A percentile compares a stretch with the other conserved stretches of the same genome.
These are phyloP conservation scores for Apamea monoglypha DNA, from an alignment of 2,888 invertebrate genomes.

Conservation along the genomic window DNA sequence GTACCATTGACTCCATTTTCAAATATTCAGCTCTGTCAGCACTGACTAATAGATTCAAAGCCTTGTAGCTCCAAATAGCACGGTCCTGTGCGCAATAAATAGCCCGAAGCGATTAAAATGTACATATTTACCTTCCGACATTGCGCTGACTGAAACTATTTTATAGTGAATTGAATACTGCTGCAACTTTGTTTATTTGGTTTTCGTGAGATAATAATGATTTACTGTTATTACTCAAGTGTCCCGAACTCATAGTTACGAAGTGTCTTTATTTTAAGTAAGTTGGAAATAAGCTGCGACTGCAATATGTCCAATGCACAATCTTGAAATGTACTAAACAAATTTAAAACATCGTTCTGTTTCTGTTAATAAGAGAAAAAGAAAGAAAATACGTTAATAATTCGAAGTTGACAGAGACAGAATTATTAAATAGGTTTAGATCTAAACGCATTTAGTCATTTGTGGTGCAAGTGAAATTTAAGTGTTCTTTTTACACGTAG, in stretches of 20 bases:
- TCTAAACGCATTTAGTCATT: too few relatives aligned
- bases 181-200: not conserved
- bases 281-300: too few relatives aligned
- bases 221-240: not conserved
- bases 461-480: too few relatives aligned
- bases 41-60: not conserved
- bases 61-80: not conserved
- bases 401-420: not conserved
- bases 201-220: not conserved
- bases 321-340: not conserved
- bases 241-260: too few relatives aligned
- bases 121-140: constrained; percentile 3
- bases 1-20: not conserved
- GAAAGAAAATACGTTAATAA: not conserved
- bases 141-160: not conserved
- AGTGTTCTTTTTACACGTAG: too few relatives aligned
- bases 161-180: not conserved
- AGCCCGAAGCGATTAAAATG: constrained; percentile 1
- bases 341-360: not conserved
- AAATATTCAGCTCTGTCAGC: not conserved
- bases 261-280: not conserved
- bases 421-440: too few relatives aligned
- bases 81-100: not conserved
- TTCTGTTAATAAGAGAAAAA: too few relatives aligned
- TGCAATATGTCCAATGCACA: too few relatives aligned